Conservation (phyloP, 2,888 invertebrate species). For the Melieria crassipennis region DNA sequence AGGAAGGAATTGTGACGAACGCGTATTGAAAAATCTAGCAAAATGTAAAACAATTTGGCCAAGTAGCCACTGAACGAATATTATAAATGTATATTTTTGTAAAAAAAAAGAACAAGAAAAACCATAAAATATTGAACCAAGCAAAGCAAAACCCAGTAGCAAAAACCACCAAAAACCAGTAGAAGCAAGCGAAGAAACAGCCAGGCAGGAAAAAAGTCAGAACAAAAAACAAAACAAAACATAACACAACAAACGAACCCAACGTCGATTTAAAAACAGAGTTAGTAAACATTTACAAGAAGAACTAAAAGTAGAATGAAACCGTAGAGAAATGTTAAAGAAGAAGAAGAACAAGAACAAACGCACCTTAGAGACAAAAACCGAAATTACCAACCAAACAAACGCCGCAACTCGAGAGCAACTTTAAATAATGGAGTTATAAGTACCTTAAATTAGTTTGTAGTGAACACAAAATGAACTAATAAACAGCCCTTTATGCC, state of each 20-base stretch:
- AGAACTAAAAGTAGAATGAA: slow-evolving; percentile 15
- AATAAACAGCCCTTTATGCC: slow-evolving; percentile 1
- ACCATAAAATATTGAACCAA: too few relatives aligned
- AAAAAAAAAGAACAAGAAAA: too few relatives aligned
- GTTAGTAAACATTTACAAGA: too few relatives aligned
- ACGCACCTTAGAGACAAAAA: slow-evolving; percentile 39
- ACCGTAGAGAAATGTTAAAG: slow-evolving; percentile 30
- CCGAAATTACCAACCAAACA: slow-evolving; percentile 27
- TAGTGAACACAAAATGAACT: slow-evolving; percentile 46
- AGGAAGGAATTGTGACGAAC: slow-evolving; percentile 6
- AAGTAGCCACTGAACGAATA: too few relatives aligned
- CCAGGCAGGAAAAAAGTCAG: slow-evolving; percentile 25
- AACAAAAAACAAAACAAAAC: slow-evolving; percentile 33
- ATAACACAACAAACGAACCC: slow-evolving; percentile 29
- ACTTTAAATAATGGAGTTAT: slow-evolving; percentile 62
- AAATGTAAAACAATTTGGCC: too few relatives aligned
- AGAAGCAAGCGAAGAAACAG: slow-evolving; percentile 11
- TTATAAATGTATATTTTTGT: too few relatives aligned
- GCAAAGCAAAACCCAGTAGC: too few relatives aligned
- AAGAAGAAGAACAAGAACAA: slow-evolving; percentile 22
- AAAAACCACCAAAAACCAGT: neutral
- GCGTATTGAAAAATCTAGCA: neutral
- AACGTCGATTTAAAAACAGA: slow-evolving; percentile 21
- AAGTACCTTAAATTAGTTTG: slow-evolving; percentile 65
- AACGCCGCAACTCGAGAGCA: slow-evolving; percentile 18